A percentile compares a stretch with the other conserved stretches of the same genome.
Conservation (phyloP, 2,113 vertebrate genomes). For the Baryphthengus martii region DNA sequence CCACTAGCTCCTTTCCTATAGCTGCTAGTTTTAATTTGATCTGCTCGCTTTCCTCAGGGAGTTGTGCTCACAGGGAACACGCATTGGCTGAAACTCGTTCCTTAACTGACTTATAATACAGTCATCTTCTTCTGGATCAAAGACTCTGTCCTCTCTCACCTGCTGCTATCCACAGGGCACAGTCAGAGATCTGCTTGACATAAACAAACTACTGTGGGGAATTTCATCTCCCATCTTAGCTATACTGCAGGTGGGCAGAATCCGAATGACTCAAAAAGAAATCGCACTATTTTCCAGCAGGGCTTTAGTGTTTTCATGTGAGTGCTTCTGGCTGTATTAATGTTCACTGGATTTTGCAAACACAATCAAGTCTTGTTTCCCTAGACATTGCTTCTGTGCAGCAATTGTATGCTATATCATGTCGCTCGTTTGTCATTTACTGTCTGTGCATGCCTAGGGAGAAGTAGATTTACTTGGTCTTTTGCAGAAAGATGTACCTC, state of each 20-base stretch:
- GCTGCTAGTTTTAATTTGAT: background rate
- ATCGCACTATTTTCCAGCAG: background rate
- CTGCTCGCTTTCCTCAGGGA: background rate
- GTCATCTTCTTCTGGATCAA: background rate
- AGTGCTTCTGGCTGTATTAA: constrained; percentile 4
- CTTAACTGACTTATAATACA: background rate
- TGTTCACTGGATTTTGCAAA: constrained; percentile 56
- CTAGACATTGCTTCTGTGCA: background rate
- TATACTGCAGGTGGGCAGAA: background rate
- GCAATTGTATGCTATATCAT: background rate
- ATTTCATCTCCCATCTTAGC: background rate
- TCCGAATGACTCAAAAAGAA: constrained; percentile 16
- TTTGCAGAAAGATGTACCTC: background rate
- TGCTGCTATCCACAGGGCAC: background rate
- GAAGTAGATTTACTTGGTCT: background rate
- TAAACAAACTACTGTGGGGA: constrained; percentile 22
- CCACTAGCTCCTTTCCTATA: background rate
- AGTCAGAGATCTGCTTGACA: background rate
- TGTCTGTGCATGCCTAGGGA: background rate
- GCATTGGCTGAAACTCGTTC: background rate
- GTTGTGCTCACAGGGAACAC: background rate
- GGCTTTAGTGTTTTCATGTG: background rate
- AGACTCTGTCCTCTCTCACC: background rate
- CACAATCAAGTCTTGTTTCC: constrained; percentile 2
- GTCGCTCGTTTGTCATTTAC: constrained; percentile 12